A percentile compares a stretch with the other conserved stretches of the same genome.
These are phyloP conservation scores for Melanchra persicariae DNA, from an alignment of 2,888 invertebrate genomes.

Conservation along the genomic window DNA sequence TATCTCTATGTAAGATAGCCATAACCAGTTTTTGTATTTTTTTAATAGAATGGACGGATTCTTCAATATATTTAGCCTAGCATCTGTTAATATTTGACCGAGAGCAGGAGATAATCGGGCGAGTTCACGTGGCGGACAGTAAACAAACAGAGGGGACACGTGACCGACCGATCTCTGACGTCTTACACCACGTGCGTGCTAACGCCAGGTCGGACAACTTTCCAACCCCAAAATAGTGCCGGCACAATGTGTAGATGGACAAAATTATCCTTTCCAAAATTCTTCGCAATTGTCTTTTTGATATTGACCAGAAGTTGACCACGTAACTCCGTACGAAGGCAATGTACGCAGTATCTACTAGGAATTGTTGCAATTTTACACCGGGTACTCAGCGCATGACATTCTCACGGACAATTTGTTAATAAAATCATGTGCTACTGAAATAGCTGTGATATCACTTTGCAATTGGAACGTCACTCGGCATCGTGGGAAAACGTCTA, in stretches of 20 bases:
- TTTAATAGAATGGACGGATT: neutral
- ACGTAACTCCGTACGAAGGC: slow-evolving; percentile 15
- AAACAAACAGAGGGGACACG: slow-evolving; percentile 78
- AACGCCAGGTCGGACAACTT: slow-evolving; percentile 37
- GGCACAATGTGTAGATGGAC: neutral
- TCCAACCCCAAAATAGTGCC: slow-evolving; percentile 45
- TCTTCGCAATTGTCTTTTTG: neutral
- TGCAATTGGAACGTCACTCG: slow-evolving; percentile 66
- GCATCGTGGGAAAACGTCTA: slow-evolving; percentile 69
- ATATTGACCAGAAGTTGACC: slow-evolving; percentile 11
- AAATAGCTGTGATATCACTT: slow-evolving; percentile 74
- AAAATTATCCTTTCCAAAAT: slow-evolving; percentile 14
- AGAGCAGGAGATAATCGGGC: slow-evolving; percentile 67
- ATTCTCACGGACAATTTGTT: slow-evolving; percentile 65
- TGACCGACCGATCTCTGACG: slow-evolving; percentile 72
- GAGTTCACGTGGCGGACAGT: slow-evolving; percentile 73
- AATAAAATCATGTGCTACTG: slow-evolving; percentile 68
- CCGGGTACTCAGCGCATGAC: slow-evolving; percentile 44
- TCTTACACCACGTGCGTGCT: slow-evolving; percentile 69
- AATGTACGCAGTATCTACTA: slow-evolving; percentile 37
- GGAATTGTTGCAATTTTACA: slow-evolving; percentile 58
- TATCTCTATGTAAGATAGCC: neutral
- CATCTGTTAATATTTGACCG: slow-evolving; percentile 52
- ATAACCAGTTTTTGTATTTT: too few relatives aligned
- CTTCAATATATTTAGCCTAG: slow-evolving; percentile 2